Base-by-base conservation (phyloP, 2,797 vertebrate genomes). In the Austrolebias charrua region DNA sequence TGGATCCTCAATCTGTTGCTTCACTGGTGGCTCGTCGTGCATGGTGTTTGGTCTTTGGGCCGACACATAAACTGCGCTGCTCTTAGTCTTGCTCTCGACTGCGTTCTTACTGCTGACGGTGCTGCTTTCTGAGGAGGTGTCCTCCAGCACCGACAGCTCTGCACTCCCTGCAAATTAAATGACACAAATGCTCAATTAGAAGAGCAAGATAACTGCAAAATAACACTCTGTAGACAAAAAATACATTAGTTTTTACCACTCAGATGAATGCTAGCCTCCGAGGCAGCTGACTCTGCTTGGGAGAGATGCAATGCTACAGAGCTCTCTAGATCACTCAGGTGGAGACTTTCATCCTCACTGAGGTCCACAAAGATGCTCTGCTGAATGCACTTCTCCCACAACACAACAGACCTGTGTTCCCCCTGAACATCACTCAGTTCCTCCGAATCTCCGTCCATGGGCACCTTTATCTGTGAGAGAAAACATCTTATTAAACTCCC, bases 341-440 rank as follows among this genome's bases (percentile, higher is more conserved):
- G 90, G 58, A 93, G 80, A 68, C 92, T 93, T 71, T 93, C 91
- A 62, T 94, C 89, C 56, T 94, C 91, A 66, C 89, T 91, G 1
- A 93, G 87, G 67, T 94, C 90, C 0, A 94, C 73, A 64, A 92
- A 70, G 78, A 94, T 89, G 69, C 86, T 92, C 61, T 94, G 92
- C 75, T 91, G 78, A 54, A 93, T 76, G 63, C 66, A 78, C 68
- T 77, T 92, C 76, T 94, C 84, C 92, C 92, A 93, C 35, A 93
- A 69, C 53, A 93, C 64, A 0, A 83, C 61, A 11, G 79, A 50
- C 63, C 55, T 58, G 15, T 62, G 65, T 40, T 75, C 75, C 12
- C 35, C 64, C 28, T 75, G 78, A 50, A 61, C 46, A 18, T 90
- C 79, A 4, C 84, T 78, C 1, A 63, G 76, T 5, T 88, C 79